Percentiles rank a stretch among this genome's conserved stretches.
Evolutionary conservation across 2,888 invertebrate genomes (phyloP).

Genomic region (Ceraclea dissimilis): DNA sequence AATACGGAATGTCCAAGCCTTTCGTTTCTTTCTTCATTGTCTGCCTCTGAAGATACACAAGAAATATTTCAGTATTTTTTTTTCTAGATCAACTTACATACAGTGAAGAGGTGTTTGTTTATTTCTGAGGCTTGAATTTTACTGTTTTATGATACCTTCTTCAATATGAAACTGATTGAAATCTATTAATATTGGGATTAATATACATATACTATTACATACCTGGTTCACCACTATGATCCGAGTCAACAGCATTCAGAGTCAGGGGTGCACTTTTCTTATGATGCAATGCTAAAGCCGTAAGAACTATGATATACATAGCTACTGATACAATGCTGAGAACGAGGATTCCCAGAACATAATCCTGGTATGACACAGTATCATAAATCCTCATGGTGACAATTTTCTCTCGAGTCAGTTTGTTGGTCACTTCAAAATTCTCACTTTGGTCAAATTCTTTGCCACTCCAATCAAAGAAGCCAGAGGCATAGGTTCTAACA

Average conservation of each 20-base stretch:
- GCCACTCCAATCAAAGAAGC: constrained; percentile 6
- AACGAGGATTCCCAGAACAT: constrained; percentile 38
- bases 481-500: background rate
- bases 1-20: constrained; percentile 1
- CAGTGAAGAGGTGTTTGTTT: no score
- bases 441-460: background rate
- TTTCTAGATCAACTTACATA: no score
- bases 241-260: constrained; percentile 7
- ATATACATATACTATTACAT: no score
- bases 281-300: constrained; percentile 7
- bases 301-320: constrained; percentile 34
- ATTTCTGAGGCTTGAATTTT: no score
- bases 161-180: no score
- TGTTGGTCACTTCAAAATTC: background rate
- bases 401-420: background rate
- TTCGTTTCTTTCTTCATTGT: no score
- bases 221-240: background rate
- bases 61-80: no score
- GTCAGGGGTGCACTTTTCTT: constrained; percentile 2
- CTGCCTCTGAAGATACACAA: no score
- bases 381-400: background rate
- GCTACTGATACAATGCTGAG: constrained; percentile 37
- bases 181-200: no score
- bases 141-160: no score
- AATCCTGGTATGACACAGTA: constrained; percentile 34